A percentile compares a stretch with the other conserved stretches of the same genome.
Conservation (phyloP, 1,140 invertebrate genomes). For the Trachelipus rathkii region DNA sequence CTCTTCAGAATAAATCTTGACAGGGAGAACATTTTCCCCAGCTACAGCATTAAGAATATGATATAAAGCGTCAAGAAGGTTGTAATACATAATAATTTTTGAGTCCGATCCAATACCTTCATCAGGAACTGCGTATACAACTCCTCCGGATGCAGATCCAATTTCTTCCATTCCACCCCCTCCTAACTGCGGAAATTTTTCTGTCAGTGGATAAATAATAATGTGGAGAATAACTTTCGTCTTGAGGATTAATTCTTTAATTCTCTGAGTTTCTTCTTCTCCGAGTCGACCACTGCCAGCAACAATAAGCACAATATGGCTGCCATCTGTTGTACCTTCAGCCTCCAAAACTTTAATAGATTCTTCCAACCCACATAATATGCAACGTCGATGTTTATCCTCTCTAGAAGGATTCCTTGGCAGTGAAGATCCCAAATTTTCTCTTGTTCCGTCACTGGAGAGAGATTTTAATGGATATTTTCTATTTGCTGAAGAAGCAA, state of each 20-base stretch:
- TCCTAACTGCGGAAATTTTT: conserved; percentile 34
- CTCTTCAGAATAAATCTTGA: conserved; percentile 40
- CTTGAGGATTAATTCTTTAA: conserved; percentile 23
- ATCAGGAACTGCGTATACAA: conserved; percentile 36
- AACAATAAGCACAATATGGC: conserved; percentile 37
- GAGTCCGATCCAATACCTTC: conserved; percentile 45
- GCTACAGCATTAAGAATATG: conserved; percentile 31
- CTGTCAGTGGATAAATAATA: conserved; percentile 42
- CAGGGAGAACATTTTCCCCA: conserved; percentile 31
- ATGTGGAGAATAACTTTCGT: conserved; percentile 33
- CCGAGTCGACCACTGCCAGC: conserved; percentile 33
- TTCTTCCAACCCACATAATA: conserved; percentile 37
- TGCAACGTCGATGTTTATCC: conserved; percentile 33
- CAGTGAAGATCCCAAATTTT: conserved; percentile 42
- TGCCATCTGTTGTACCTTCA: conserved; percentile 26
- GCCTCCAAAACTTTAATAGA: conserved; percentile 28
- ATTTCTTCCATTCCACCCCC: conserved; percentile 32
- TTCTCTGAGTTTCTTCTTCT: conserved; percentile 26
- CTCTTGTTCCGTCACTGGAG: conserved; percentile 35
- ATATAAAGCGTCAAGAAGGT: conserved; percentile 42
- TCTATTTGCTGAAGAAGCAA: conserved; percentile 35
- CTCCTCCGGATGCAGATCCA: conserved; percentile 32
- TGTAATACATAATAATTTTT: conserved; percentile 44
- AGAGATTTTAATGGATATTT: conserved; percentile 40
- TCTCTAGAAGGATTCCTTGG: conserved; percentile 42